These are phyloP conservation scores for Megaustenia siamemsis DNA, from an alignment of 2,888 invertebrate species.

Conservation along the genomic window DNA sequence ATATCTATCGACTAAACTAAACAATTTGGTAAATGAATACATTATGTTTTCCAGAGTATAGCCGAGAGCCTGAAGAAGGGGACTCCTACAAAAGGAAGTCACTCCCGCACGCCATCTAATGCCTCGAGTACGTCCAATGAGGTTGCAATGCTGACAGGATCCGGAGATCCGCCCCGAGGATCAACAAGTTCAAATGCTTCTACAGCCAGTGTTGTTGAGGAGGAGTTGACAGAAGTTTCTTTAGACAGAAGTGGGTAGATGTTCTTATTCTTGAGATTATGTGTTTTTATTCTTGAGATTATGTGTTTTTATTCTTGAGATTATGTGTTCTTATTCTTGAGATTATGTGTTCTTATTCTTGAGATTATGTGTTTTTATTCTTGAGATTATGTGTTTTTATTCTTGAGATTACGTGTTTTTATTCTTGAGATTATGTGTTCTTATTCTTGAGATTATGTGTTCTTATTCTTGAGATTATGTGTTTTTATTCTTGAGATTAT, in stretches of 20 bases:
- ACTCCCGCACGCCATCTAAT: slow-evolving; percentile 82
- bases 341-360: no score
- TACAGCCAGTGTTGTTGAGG: slow-evolving; percentile 29
- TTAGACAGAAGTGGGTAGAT: slow-evolving; percentile 53
- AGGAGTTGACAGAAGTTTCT: slow-evolving; percentile 55
- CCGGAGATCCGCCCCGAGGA: slow-evolving; percentile 18
- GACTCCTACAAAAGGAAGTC: slow-evolving; percentile 79
- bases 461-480: no score
- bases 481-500: no score
- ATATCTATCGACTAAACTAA: not conserved
- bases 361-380: no score
- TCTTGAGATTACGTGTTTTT: no score
- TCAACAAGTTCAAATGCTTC: slow-evolving; percentile 27
- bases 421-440: no score
- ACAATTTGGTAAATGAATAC: not conserved
- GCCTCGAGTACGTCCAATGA: slow-evolving; percentile 86
- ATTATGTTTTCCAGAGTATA: slow-evolving; percentile 75
- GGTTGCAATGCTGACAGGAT: slow-evolving; percentile 82
- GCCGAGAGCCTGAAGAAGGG: slow-evolving; percentile 79
- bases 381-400: no score
- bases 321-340: no score
- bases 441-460: no score
- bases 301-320: no score
- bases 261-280: no score
- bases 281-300: no score